Percentiles rank a stretch among this genome's conserved stretches.
Conservation (phyloP, 2,888 invertebrate species). For the Dioctria linearis region DNA sequence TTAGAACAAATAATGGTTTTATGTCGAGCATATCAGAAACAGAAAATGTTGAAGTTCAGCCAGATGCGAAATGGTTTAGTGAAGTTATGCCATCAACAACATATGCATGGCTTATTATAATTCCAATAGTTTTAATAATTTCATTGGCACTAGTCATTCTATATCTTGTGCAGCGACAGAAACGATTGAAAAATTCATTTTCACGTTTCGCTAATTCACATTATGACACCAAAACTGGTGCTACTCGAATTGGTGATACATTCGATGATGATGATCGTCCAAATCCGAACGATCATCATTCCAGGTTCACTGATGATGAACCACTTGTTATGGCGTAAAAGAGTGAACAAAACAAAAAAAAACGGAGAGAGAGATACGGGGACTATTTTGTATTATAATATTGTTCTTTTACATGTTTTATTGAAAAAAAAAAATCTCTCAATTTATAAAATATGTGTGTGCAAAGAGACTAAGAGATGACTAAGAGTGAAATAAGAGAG, state of each 20-base stretch:
- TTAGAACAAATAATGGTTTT: conserved; percentile 72
- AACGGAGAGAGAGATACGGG: conserved; percentile 46
- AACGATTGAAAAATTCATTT: conserved; percentile 83
- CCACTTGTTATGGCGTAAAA: conserved; percentile 90
- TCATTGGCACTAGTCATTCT: conserved; percentile 75
- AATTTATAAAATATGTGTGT: too few relatives aligned
- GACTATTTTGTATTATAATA: conserved; percentile 40
- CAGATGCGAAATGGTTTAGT: conserved; percentile 60
- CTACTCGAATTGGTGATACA: conserved; percentile 86
- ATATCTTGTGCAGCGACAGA: conserved; percentile 78
- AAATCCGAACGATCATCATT: conserved; percentile 85
- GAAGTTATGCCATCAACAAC: conserved; percentile 59
- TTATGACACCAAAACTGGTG: conserved; percentile 89
- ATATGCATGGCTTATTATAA: conserved; percentile 72
- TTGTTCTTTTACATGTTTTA: conserved; percentile 15
- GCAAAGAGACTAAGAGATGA: too few relatives aligned
- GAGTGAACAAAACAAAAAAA: not conserved
- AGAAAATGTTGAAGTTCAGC: conserved; percentile 61
- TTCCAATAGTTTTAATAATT: conserved; percentile 73
- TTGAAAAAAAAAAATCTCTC: not conserved
- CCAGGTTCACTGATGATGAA: conserved; percentile 93
- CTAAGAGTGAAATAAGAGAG: not conserved
- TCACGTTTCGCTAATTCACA: conserved; percentile 86
- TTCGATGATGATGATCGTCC: conserved; percentile 84
- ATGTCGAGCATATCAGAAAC: conserved; percentile 61